phyloP scores from a whole-genome alignment of 1,140 invertebrate species.

The Chrysomallon squamiferum region DNA sequence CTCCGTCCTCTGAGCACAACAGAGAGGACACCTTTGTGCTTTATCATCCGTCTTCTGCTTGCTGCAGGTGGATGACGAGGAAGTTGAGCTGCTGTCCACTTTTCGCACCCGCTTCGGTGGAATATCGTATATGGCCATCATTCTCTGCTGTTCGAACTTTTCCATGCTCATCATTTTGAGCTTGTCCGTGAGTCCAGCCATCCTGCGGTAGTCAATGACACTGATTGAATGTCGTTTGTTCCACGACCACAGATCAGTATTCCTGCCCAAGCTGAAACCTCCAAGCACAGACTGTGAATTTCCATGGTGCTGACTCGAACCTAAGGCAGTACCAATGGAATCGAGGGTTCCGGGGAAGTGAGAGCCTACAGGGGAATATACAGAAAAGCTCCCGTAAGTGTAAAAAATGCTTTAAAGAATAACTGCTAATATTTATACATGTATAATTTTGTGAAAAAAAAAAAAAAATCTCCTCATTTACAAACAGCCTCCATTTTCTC shows the following conservation, averaged over 20 bases:
- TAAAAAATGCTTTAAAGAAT: neutral
- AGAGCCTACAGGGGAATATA: conserved; percentile 31
- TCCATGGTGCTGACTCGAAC: conserved; percentile 1
- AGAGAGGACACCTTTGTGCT: no score
- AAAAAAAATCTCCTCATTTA: neutral
- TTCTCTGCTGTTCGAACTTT: conserved; percentile 40
- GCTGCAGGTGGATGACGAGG: no score
- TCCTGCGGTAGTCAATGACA: conserved; percentile 46
- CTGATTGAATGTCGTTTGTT: conserved; percentile 54
- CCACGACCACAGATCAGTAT: conserved; percentile 30
- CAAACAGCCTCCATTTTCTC: neutral
- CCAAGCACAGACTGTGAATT: neutral
- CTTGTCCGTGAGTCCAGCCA: conserved; percentile 35
- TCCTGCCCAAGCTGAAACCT: conserved; percentile 9
- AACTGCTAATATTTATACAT: neutral
- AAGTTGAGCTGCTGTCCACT: conserved; percentile 11
- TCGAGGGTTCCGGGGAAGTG: conserved; percentile 37
- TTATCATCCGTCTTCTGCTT: no score
- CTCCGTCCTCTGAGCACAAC: no score
- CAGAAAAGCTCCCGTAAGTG: conserved; percentile 3
- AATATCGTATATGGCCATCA: conserved; percentile 55
- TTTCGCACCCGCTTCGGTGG: conserved; percentile 44
- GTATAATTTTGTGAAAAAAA: no score
- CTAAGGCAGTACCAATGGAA: conserved; percentile 17
- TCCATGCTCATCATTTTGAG: conserved; percentile 42